Base-by-base conservation (phyloP, 2,113 vertebrate species). In the Perca schrenkii region DNA sequence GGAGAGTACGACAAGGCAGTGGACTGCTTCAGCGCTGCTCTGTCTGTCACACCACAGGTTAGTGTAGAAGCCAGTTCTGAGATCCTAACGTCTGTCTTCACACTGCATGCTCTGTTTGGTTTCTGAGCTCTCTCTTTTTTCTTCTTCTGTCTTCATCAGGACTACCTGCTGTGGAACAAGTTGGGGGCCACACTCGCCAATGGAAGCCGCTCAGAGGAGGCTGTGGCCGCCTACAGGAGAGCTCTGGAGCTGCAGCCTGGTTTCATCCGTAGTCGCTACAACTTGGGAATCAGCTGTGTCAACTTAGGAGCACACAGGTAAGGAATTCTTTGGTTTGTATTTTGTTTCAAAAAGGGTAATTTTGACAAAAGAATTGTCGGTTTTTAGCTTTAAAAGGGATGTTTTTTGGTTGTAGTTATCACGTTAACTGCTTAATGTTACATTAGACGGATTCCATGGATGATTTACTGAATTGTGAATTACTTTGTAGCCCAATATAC, bases 161-260 rank as follows among this genome's bases (percentile, higher is more conserved):
- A 99, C 88, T 98, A 99, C 87, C 94, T 99, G 73, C 87, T 99
- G 8, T 99, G 98, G 98, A 99, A 99, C 87, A 99, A 99, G 72
- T 92, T 99, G 0, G 98, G 98, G 21, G 98, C 98, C 64, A 99
- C 98, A 0, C 91, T 99, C 67, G 98, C 98, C 52, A 99, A 99
- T 0, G 98, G 98, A 8, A 99, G 97, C 81, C 97, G 97, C 50
- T 99, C 98, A 0, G 98, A 99, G 67, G 98, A 99, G 72, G 98
- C 98, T 0, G 98, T 99, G 34, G 97, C 97, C 0, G 98, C 98
- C 0, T 99, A 99, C 91, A 96, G 98, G 53, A 95, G 95, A 86
- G 98, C 98, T 0, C 92, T 99, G 25, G 97, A 99, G 68, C 95
- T 99, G 16, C 98, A 99, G 91, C 98, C 98, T 0, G 98, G 98